These are phyloP conservation scores for Spodoptera litura DNA, from an alignment of 1,140 invertebrate species.

Conservation along the genomic window DNA sequence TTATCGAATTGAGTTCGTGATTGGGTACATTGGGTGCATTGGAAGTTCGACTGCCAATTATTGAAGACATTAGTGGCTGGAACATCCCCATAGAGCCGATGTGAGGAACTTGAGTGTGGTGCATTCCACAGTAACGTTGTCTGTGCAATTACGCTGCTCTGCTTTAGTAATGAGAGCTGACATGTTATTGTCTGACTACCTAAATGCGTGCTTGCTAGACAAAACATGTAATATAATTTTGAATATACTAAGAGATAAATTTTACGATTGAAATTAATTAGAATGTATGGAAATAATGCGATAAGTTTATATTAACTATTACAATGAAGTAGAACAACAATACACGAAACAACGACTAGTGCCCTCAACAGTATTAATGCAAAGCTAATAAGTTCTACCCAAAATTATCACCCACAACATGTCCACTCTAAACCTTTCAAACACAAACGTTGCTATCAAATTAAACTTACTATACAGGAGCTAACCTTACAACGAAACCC, in stretches of 20 bases:
- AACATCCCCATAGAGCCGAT: constrained; percentile 61
- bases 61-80: constrained; percentile 67
- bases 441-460: not conserved
- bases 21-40: constrained; percentile 67
- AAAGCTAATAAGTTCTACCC: not conserved
- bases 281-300: too few species aligned
- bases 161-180: constrained; percentile 24
- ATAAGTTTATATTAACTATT: too few species aligned
- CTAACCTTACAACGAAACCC: constrained; percentile 28
- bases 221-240: not conserved
- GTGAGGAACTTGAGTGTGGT: constrained; percentile 61
- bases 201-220: not conserved
- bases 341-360: too few species aligned
- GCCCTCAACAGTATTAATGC: not conserved
- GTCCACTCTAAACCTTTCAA: not conserved
- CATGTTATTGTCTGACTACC: constrained; percentile 2
- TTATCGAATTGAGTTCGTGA: constrained; percentile 62
- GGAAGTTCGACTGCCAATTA: constrained; percentile 71
- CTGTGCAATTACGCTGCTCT: constrained; percentile 41
- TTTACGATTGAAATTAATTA: too few species aligned
- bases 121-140: constrained; percentile 60
- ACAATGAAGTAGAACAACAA: too few species aligned
- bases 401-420: not conserved
- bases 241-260: too few species aligned
- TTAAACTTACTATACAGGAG: not conserved